Base-by-base conservation (phyloP, 2,797 vertebrate species). In the Sebastes miniatus region DNA sequence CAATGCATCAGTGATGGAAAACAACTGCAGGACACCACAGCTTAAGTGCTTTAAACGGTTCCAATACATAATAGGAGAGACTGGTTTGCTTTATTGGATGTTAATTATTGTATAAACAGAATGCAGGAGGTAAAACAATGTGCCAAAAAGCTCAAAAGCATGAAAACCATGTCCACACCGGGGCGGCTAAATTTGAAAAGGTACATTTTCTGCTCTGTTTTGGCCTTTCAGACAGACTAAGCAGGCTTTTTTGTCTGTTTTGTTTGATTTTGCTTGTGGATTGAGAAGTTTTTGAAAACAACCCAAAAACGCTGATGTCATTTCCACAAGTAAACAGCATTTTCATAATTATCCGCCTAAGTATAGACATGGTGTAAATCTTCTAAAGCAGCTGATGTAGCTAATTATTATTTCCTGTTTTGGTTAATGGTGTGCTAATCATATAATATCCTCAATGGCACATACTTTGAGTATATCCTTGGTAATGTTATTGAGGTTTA, bases 1-100 rank as follows among this genome's bases (percentile, higher is more conserved):
- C 88, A 87, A 92, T 67, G 70, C 87, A 87, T 87, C 85, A 73
- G 62, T 85, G 70, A 90, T 86, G 76, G 73, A 83, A 81, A 89
- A 84, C 84, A 82, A 85, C 81, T 59, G 89, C 77, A 82, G 77
- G 66, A 82, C 34, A 74, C 81, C 25, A 59, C 68, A 77, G 76
- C 50, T 66, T 12, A 24, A 76, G 74, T 69, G 24, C 66, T 63
- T 57, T 16, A 32, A 69, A 65, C 34, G 20, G 12, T 57, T 73
- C 29, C 39, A n/a, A 58, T 29, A 67, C 9, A 73, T 5, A n/a
- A 31, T 10, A 74, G 24, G n/a, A 77, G 34, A 69, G 6, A 57
- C 47, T 4, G 8, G 24, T 36, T 82, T 73, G 56, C 39, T 70
- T 65, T 70, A 68, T 18, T 69, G 39, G n/a, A 64, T 24, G 52